A percentile compares a stretch with the other conserved stretches of the same genome.
phyloP scores from a whole-genome alignment of 35 echinoderm and acorn worm genomes.

The Nesometra sesokonis region DNA sequence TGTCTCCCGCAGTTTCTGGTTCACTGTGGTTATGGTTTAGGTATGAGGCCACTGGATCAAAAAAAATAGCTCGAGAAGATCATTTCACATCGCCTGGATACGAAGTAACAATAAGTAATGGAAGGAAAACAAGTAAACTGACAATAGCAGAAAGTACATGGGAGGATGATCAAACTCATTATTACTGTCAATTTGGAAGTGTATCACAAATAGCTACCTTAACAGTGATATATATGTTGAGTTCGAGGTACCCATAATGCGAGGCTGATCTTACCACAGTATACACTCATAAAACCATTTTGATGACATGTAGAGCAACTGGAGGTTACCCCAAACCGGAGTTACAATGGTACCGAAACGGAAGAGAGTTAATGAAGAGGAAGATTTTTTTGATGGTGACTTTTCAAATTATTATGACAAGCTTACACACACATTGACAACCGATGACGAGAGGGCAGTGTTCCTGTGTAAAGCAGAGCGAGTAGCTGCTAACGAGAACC shows the following conservation, averaged over 20 bases:
- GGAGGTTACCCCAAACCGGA: background rate
- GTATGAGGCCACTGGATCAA: background rate
- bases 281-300: background rate
- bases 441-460: background rate
- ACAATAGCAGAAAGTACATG: background rate
- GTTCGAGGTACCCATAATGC: background rate
- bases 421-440: background rate
- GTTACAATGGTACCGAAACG: background rate
- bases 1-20: background rate
- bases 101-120: background rate
- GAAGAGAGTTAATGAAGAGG: background rate
- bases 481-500: background rate
- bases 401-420: background rate
- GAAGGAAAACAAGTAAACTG: background rate
- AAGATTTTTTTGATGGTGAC: background rate
- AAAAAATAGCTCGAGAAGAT: background rate
- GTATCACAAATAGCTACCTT: background rate
- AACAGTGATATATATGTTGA: background rate
- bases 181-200: background rate
- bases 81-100: background rate
- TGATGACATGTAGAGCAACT: background rate
- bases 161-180: background rate
- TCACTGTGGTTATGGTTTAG: background rate
- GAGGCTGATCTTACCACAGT: background rate
- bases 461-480: background rate